These are phyloP conservation scores for Anthophora plumipes DNA, from an alignment of 2,888 invertebrate species.

Conservation along the genomic window DNA sequence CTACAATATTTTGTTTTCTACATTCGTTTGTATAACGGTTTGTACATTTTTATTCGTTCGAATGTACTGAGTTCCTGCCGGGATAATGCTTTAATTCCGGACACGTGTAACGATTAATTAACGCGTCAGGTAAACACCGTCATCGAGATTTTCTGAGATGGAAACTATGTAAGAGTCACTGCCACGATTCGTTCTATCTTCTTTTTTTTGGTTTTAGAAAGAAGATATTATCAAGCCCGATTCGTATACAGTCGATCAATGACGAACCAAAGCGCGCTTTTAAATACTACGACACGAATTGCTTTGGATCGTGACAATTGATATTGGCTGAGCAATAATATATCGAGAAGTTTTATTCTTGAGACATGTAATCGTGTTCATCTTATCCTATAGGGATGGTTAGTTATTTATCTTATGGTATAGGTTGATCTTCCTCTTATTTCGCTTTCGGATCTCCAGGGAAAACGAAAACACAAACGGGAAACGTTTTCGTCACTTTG, in stretches of 20 bases:
- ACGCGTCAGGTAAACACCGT: background rate
- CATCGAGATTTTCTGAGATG: background rate
- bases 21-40: constrained; percentile 11
- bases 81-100: constrained; percentile 19
- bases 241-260: constrained; percentile 1
- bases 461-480: constrained; percentile 3
- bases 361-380: constrained; percentile 55
- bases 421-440: constrained; percentile 33
- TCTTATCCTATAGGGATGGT: constrained; percentile 40
- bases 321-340: constrained; percentile 1
- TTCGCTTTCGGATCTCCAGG: constrained; percentile 18
- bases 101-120: background rate
- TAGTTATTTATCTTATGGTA: constrained; percentile 49
- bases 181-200: constrained; percentile 35
- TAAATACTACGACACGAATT: background rate
- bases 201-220: too few relatives aligned
- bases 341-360: constrained; percentile 59
- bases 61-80: constrained; percentile 33
- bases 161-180: constrained; percentile 18
- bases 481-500: constrained; percentile 13
- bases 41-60: constrained; percentile 29
- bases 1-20: constrained; percentile 18
- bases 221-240: background rate
- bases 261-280: constrained; percentile 17
- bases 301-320: constrained; percentile 6